These are phyloP conservation scores for Lucinisca nassula DNA, from an alignment of 2,888 invertebrate genomes.

Conservation along the genomic window DNA sequence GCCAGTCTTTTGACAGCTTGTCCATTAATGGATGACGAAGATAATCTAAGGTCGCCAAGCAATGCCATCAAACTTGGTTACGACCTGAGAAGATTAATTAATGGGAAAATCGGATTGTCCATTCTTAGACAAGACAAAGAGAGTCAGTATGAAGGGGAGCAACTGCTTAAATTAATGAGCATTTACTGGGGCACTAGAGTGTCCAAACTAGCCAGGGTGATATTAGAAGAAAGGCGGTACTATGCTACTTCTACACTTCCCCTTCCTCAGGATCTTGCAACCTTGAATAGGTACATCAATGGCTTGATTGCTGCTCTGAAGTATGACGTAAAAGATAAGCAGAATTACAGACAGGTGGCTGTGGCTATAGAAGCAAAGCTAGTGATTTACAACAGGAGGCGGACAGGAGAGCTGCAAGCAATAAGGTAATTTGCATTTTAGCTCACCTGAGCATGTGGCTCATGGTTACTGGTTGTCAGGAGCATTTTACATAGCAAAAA, in stretches of 20 bases:
- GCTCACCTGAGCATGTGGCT: no score
- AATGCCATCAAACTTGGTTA: constrained; percentile 50
- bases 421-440: constrained; percentile 38
- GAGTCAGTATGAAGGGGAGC: constrained; percentile 16
- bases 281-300: neutral
- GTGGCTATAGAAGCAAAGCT: constrained; percentile 7
- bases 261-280: constrained; percentile 18
- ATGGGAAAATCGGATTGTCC: constrained; percentile 40
- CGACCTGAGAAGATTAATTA: constrained; percentile 40
- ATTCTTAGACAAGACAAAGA: constrained; percentile 12
- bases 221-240: constrained; percentile 14
- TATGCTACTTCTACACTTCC: neutral
- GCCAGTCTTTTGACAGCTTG: constrained; percentile 34
- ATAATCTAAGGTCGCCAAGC: constrained; percentile 29
- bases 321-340: neutral
- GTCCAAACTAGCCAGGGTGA: constrained; percentile 24
- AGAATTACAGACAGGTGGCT: constrained; percentile 24
- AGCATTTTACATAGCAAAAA: no score
- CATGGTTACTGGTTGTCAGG: no score
- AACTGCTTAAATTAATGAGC: constrained; percentile 38
- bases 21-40: constrained; percentile 27
- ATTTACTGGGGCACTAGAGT: constrained; percentile 46
- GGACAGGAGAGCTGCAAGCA: constrained; percentile 39
- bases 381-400: constrained; percentile 36
- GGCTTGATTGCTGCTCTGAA: neutral